These are phyloP conservation scores for Athalia rosae DNA, from an alignment of 2,888 invertebrate species.

Conservation along the genomic window DNA sequence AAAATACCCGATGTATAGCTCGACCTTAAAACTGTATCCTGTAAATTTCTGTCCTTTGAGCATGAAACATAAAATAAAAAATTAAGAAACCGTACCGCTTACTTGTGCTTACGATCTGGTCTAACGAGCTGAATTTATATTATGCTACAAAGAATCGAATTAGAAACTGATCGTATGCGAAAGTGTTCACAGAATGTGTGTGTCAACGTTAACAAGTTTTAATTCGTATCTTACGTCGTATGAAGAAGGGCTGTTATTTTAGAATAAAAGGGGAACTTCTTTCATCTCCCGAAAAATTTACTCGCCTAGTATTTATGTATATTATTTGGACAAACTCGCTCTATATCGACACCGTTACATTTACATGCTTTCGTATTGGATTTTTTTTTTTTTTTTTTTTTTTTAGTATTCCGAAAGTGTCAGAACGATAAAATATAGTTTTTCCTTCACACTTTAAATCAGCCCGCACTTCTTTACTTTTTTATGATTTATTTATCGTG, in stretches of 20 bases:
- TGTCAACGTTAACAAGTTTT: conserved; percentile 19
- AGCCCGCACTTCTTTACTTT: too few relatives aligned
- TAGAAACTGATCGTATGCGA: background rate
- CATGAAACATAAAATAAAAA: background rate
- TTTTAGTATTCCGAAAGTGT: too few relatives aligned
- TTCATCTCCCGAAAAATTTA: background rate
- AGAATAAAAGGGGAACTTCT: conserved; percentile 1
- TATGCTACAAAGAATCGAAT: too few relatives aligned
- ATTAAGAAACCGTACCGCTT: background rate
- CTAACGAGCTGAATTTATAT: background rate
- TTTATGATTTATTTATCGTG: background rate
- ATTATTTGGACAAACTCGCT: background rate
- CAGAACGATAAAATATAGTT: too few relatives aligned
- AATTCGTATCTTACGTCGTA: conserved; percentile 23
- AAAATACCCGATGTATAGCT: background rate
- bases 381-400: too few relatives aligned
- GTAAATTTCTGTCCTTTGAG: conserved; percentile 14
- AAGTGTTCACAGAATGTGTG: conserved; percentile 15
- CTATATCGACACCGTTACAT: too few relatives aligned
- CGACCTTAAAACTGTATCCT: background rate
- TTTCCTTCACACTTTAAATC: too few relatives aligned
- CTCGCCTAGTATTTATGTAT: background rate
- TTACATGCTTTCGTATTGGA: too few relatives aligned
- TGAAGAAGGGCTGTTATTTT: conserved; percentile 42
- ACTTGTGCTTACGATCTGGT: background rate